Base-by-base conservation (phyloP, 2,113 vertebrate genomes). In the Melanocharis versteri region DNA sequence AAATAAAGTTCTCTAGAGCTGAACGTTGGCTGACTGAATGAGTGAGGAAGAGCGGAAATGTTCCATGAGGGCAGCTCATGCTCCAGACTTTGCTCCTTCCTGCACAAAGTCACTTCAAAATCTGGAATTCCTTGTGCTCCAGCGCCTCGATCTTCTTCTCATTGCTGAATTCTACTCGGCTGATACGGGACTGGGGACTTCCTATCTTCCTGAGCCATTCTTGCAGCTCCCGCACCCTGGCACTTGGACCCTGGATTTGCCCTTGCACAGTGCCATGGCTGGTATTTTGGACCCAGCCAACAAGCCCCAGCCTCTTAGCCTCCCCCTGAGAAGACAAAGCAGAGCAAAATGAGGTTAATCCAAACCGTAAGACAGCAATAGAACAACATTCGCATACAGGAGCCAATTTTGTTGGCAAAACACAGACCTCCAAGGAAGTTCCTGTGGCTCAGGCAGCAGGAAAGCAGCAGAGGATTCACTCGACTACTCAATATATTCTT, bases 201-300 rank as follows among this genome's bases (percentile, higher is more conserved):
- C 99, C 99, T 2, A 81, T 98, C 82, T 97, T 98, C 91, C 95
- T 95, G 58, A 99, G 98, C 99, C 99, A 99, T 37, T 98, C 97
- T 87, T 99, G 98, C 98, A 99, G 99, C 75, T 98, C 96, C 81
- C 66, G 97, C 10, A 99, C 98, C 62, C 98, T 97, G 86, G 90
- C 95, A 18, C 88, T 4, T 0, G 98, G 98, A 2, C 99, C 99
- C 96, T 99, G 99, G 13, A 99, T 95, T 73, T 98, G 99, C 7
- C 99, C 99, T 75, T 98, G 96, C 47, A 99, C 99, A 0, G 99
- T 99, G 90, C 99, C 99, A 1, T 94, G 93, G 8, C 95, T 79
- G 3, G 99, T 99, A 62, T 99, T 99, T 87, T 97, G 98, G 86
- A 99, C 99, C 99, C 99, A 99, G 68, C 99, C 99, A 17, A 99